Evolutionary conservation across 1,140 invertebrate species (phyloP), one percentile per base, ranked within the genome.

Genomic region (Monomorium pharaonis): DNA sequence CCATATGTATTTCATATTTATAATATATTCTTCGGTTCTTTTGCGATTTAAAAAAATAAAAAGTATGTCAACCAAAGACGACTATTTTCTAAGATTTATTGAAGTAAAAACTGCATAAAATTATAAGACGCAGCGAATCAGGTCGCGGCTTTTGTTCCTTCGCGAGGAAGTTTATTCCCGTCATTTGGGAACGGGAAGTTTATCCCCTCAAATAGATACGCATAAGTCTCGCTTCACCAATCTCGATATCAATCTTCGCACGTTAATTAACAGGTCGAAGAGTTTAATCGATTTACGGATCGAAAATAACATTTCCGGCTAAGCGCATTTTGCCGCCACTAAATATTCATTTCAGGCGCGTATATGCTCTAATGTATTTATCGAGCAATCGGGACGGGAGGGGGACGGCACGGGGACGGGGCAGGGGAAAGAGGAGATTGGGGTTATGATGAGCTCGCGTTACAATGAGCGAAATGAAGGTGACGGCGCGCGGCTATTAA

Each of bases 401-500:
- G 12, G 30, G 30, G 1, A 9, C 14, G n/a, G 18, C n/a, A 14
- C 7, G 5, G 18, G 37, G 16, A 21, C 10, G 16, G 6, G 10
- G 4, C 18, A 21, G 6, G 30, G 49, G 18, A 1, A n/a, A 24
- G 16, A 24, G 16, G 16, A 7, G 33, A 51, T 51, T 37, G 49
- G 12, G 30, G 37, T 47, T 72, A 72, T 72, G 78, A 83, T 56
- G 51, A 65, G 62, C 78, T 67, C 63, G 24, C 30, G 88, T 81
- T 60, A 80, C 62, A 69, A 51, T 65, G 86, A 54, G 72, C 83
- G 51, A 47, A 58, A 37, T 80, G 87, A 69, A 86, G 51, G 51
- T 70, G 83, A 86, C 77, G 77, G 74, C 60, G 74, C 60, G 44
- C 14, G 30, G 67, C 88, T 89, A 88, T 89, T 89, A 89, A 88